These are phyloP conservation scores for Andrena hattorfiana DNA, from an alignment of 2,888 invertebrate species.

Conservation along the genomic window DNA sequence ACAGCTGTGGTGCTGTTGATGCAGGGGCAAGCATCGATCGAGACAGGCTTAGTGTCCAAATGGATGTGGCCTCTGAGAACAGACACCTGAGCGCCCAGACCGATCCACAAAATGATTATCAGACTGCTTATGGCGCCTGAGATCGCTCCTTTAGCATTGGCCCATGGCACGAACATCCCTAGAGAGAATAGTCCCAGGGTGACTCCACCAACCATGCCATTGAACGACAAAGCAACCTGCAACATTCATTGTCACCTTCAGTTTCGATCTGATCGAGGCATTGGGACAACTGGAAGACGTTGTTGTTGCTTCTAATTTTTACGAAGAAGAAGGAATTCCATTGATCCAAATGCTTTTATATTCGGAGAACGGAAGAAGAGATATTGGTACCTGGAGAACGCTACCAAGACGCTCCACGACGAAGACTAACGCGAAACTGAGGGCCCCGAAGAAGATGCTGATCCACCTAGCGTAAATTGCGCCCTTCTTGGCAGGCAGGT, in stretches of 20 bases:
- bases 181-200: constrained; percentile 94
- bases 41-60: constrained; percentile 85
- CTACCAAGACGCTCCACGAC: constrained; percentile 95
- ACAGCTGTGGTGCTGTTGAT: constrained; percentile 81
- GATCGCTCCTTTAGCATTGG: constrained; percentile 92
- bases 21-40: constrained; percentile 86
- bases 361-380: neutral
- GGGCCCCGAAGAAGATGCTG: constrained; percentile 90
- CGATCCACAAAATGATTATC: constrained; percentile 88
- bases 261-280: neutral
- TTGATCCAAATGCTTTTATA: neutral
- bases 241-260: neutral
- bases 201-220: constrained; percentile 95
- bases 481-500: constrained; percentile 91
- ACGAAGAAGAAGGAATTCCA: too few relatives aligned
- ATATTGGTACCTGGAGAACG: constrained; percentile 90
- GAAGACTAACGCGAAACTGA: constrained; percentile 93
- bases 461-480: constrained; percentile 90
- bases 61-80: constrained; percentile 85
- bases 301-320: too few relatives aligned
- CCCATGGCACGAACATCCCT: constrained; percentile 95
- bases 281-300: too few relatives aligned
- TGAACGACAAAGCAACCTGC: constrained; percentile 93
- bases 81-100: constrained; percentile 89
- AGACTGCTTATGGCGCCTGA: constrained; percentile 88